A percentile compares a stretch with the other conserved stretches of the same genome.
phyloP scores from a whole-genome alignment of 2,888 invertebrate genomes.

The Eremobia ochroleuca region DNA sequence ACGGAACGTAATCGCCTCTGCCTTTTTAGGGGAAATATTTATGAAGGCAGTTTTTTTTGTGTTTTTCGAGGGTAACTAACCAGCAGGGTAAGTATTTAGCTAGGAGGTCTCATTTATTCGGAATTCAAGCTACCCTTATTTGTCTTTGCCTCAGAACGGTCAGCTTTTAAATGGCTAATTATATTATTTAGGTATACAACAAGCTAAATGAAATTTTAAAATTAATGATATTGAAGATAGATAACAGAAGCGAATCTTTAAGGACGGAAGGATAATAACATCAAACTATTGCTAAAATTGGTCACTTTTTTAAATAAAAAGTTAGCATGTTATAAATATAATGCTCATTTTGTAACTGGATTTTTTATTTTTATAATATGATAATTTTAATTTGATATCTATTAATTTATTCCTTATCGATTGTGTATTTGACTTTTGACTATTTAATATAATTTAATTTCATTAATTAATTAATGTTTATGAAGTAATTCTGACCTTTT shows the following conservation, averaged over 20 bases:
- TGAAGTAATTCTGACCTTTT: no score
- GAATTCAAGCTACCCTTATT: neutral
- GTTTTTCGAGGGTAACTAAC: conserved; percentile 19
- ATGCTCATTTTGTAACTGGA: no score
- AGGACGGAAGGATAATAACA: neutral
- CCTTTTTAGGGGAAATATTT: conserved; percentile 40
- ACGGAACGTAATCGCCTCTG: conserved; percentile 46
- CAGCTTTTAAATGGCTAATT: neutral
- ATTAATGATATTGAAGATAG: neutral
- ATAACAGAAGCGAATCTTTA: neutral
- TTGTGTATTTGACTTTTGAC: no score
- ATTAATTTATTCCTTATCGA: no score
- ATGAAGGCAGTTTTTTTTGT: conserved; percentile 36
- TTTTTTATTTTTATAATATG: no score
- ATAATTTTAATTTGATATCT: no score
- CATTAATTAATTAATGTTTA: no score
- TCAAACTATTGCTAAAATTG: neutral
- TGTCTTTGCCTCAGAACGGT: neutral
- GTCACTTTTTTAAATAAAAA: no score
- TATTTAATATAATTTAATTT: no score
- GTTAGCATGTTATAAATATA: neutral
- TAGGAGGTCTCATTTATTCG: neutral
- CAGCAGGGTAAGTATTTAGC: conserved; percentile 20
- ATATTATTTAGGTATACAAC: neutral
- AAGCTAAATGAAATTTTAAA: neutral